phyloP scores from a whole-genome alignment of 2,113 vertebrate genomes.

The Chionis minor region DNA sequence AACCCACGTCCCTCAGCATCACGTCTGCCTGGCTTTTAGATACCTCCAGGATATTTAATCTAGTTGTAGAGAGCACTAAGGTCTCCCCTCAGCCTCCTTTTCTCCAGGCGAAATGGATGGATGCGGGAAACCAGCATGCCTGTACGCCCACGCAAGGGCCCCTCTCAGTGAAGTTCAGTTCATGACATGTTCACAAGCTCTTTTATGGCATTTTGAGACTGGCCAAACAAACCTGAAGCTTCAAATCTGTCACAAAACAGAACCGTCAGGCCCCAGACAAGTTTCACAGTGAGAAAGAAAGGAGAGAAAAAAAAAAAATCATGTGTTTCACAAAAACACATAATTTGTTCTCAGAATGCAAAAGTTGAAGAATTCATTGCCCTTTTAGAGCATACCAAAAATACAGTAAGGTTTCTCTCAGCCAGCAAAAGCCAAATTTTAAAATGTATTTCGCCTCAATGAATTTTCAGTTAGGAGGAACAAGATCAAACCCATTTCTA shows the following conservation, averaged over 20 bases:
- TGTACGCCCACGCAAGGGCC: accelerated
- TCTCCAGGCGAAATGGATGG: too few species aligned
- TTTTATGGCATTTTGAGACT: neutral
- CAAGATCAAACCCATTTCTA: neutral
- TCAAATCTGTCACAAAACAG: neutral
- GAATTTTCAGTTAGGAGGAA: neutral
- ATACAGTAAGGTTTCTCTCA: neutral
- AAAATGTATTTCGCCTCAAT: neutral
- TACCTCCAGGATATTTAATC: too few species aligned
- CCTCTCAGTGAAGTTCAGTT: too few species aligned
- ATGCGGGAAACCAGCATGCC: neutral
- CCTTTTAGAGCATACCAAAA: neutral
- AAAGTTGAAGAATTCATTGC: neutral
- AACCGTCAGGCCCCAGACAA: neutral
- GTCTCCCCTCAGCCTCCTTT: too few species aligned
- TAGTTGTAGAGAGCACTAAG: too few species aligned
- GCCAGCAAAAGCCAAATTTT: neutral
- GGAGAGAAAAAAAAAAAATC: neutral
- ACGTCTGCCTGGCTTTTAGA: too few species aligned
- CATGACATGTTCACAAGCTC: neutral
- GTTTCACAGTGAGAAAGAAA: neutral
- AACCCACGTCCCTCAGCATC: too few species aligned
- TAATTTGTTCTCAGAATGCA: neutral
- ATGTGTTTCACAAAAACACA: neutral
- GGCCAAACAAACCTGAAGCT: neutral